Conservation (phyloP, 1,140 invertebrate genomes). For the Aphelinus atriplicis region DNA sequence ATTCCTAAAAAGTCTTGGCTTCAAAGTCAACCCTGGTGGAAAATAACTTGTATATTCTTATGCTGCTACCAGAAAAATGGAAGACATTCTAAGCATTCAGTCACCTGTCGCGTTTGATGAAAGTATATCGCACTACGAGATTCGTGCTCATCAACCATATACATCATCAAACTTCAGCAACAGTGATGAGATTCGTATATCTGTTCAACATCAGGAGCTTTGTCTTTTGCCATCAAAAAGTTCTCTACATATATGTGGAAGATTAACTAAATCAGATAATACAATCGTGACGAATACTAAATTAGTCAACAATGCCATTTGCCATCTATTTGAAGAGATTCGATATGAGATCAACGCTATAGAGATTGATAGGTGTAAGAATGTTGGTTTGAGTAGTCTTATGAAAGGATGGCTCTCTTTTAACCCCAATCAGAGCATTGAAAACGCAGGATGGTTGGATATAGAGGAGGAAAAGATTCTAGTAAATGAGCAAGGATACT, state of each 20-base stretch:
- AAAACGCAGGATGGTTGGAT: conserved; percentile 10
- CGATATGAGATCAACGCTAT: conserved; percentile 59
- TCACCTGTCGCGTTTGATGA: conserved; percentile 39
- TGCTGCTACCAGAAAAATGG: conserved; percentile 1
- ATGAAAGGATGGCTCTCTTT: conserved; percentile 18
- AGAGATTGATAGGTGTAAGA: conserved; percentile 40
- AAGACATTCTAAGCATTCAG: not conserved
- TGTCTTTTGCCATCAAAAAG: conserved; percentile 50
- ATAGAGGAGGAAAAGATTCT: not conserved
- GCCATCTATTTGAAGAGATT: conserved; percentile 62
- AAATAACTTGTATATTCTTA: not conserved
- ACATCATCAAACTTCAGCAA: conserved; percentile 48
- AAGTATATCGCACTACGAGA: conserved; percentile 49
- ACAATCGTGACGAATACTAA: conserved; percentile 6
- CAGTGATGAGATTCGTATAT: conserved; percentile 55
- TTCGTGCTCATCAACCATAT: conserved; percentile 51
- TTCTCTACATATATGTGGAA: conserved; percentile 53
- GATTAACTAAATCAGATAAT: conserved; percentile 42
- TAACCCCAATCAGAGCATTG: not conserved
- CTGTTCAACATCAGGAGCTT: conserved; percentile 55
- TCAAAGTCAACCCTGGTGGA: not conserved
- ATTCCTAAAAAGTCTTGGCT: conserved; percentile 8
- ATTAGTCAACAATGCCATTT: conserved; percentile 56
- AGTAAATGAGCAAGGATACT: conserved; percentile 39
- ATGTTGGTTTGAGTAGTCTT: conserved; percentile 24